phyloP scores from a whole-genome alignment of 2,797 vertebrate genomes.

The Hemitrygon akajei region DNA sequence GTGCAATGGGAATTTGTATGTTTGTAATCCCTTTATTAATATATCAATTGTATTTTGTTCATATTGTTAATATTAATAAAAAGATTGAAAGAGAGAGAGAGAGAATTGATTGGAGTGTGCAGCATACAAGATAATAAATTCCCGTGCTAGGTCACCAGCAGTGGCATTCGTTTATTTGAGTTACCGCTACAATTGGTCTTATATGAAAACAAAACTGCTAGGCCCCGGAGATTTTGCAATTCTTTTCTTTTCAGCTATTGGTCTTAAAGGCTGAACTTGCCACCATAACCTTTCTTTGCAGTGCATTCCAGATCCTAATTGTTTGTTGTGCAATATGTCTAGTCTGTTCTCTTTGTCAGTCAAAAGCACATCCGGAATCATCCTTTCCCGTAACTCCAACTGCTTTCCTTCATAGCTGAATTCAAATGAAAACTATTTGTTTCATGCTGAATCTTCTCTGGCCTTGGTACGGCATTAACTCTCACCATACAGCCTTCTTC shows the following conservation, averaged over 20 bases:
- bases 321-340: neutral
- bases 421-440: neutral
- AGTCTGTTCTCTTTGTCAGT: neutral
- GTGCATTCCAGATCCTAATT: neutral
- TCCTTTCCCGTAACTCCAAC: neutral
- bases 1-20: too few species aligned
- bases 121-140: too few species aligned
- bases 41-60: too few species aligned
- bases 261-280: neutral
- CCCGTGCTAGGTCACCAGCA: too few species aligned
- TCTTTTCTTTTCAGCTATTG: neutral
- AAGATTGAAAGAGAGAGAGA: too few species aligned
- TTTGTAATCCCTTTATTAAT: too few species aligned
- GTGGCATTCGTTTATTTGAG: too few species aligned
- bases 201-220: conserved; percentile 7
- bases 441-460: neutral
- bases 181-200: too few species aligned
- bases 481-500: neutral
- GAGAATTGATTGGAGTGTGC: too few species aligned
- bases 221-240: neutral
- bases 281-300: neutral
- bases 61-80: too few species aligned
- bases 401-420: neutral
- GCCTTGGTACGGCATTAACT: neutral
- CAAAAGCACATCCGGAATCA: conserved; percentile 5